Evolutionary conservation across 1,140 invertebrate species (phyloP), one percentile per base, ranked within the genome.

Genomic region (Formica selysi): DNA sequence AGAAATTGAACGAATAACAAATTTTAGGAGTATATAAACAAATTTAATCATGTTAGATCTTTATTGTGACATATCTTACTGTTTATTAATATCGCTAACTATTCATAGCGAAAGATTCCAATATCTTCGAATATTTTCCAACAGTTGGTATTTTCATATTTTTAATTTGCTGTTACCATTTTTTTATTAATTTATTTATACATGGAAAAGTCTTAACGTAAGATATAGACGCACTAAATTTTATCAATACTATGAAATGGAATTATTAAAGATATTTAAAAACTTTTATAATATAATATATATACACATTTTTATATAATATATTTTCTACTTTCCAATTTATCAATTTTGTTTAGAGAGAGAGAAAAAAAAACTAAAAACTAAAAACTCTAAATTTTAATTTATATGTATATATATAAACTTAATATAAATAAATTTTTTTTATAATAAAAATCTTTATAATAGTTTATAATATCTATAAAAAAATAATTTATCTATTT

Each of bases 31-130:
- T 59, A 3, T 41, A 10, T 48, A 83, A 13, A 61, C 36, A 44
- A 83, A 81, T 71, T 81, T 41, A 59, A 81, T 36, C 4, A 7
- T 10, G 5, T 11, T n/a, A n/a, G 4, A 29, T 59, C 38, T 61
- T 57, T 81, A 13, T 57, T 73, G 11, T 16, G 3, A 11, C 22
- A 16, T 26, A 68, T 68, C 38, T 26, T 19, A 26, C n/a, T 44
- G 8, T 29, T 48, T 36, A 16, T 13, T 13, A 29, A 32, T 5
- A 29, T 32, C 4, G 26, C 26, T 48, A 48, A 11, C 3, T 48
- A 48, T 48, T 44, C 3, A 68, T 44, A 68, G 1, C 38, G 19
- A 73, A n/a, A 19, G 10, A 51, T 6, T 71, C 32, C 3, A 48
- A 48, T 48, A 13, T 13, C 44, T 8, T 22, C 13, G 19, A 70